Base-by-base conservation (phyloP, 2,888 invertebrate species). In the Volucella inflata region DNA sequence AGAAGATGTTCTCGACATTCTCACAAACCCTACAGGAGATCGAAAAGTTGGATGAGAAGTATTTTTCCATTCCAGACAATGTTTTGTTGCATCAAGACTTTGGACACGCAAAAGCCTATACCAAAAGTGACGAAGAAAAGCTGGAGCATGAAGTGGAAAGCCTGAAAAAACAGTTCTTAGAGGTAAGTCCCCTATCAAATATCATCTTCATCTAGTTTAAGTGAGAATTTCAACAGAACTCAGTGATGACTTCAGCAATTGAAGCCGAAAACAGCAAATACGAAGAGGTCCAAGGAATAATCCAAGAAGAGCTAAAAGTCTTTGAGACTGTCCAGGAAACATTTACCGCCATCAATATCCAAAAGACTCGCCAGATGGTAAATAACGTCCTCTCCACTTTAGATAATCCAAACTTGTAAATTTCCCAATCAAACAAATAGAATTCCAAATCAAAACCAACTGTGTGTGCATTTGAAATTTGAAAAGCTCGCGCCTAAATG, bases 41-140 rank as follows among this genome's bases (percentile, higher is more conserved):
- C 1, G 82, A 88, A 2, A 70, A 88, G 3, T 55, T 91, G 36
- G 90, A 91, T 75, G 87, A 87, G 16, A 87, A 88, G 12, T 84
- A 89, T 67, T 91, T 91, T 67, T 83, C 87, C 0, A 88, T 91
- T 38, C 92, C 91, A 0, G 84, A 89, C 2, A 88, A 91, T 88
- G 89, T 91, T 6, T 72, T 91, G 4, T 87, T 90, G 8, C 87
- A 88, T 0, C 88, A 89, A 4, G 90, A 91, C 57, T 87, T 89
- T 16, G 88, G 88, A 8, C 87, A 90, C 42, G 87, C 88, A n/a
- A 89, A 89, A 21, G 75, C 87, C 2, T 88, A 87, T 12, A 84
- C 88, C 3, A 72, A 82, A 3, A 67, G 76, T 1, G 89, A 91
- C 8, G 91, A 91, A 75, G 67, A 87, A 12, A 75, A 80, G 6